Evolutionary conservation across 2,797 vertebrate species (phyloP), one percentile per base, ranked within the genome.

Genomic region (Scyliorhinus canicula): DNA sequence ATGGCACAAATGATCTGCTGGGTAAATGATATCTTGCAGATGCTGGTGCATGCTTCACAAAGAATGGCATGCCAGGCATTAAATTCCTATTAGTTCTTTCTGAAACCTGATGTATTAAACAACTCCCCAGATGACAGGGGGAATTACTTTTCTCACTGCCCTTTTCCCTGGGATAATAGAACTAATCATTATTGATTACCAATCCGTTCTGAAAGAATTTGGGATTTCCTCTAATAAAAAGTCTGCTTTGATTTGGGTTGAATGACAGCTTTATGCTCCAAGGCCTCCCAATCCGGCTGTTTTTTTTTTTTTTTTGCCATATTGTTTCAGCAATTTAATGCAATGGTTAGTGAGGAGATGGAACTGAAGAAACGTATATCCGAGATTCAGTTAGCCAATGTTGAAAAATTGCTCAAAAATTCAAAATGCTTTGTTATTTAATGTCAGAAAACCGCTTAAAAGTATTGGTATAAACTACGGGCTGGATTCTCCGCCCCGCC

Each of bases 181-280:
- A 91, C 40, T 91, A 63, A 91, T 63, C 55, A 40, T 35, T 63
- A 91, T 91, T 63, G 57, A 91, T 91, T 63, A 91, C 19, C 57
- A 91, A 57, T 24, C 88, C 12, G 57, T 91, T 63, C 60, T 40
- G 7, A 91, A 91, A 40, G 88, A 26, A 91, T 91, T 63, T 65
- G 88, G 57, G 21, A 91, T 63, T 63, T 91, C 57, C n/a, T 63
- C 11, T 44, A 24, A 63, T 91, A n/a, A 63, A 91, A 91, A 24
- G 2, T 26, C 88, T 63, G 86, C 57, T 63, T 90, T 90, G 55
- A 57, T 90, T 40, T 63, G 52, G 85, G 14, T 57, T 88, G 52
- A 88, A 19, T 88, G 50, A 57, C 85, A 57, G 31, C 28, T 57
- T 14, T n/a, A 28, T 19, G 31, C 31, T 57, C 52, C 14, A 31